phyloP scores from a whole-genome alignment of 2,888 invertebrate species.

The Panopea generosa region DNA sequence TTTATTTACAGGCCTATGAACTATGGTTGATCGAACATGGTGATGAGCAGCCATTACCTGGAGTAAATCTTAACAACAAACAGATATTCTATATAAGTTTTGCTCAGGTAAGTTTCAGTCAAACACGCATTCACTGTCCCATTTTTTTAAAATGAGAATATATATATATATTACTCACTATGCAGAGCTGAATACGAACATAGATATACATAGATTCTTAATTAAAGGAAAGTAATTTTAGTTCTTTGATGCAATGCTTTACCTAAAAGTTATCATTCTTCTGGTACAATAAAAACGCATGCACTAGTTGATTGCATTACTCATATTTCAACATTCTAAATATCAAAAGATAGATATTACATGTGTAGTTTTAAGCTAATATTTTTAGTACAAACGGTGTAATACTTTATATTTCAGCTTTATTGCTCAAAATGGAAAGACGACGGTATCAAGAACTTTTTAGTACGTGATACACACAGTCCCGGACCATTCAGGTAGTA shows the following conservation, averaged over 20 bases:
- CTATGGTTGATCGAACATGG: constrained; percentile 75
- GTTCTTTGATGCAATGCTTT: too few species aligned
- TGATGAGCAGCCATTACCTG: constrained; percentile 68
- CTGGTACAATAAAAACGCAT: too few species aligned
- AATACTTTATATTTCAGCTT: constrained; percentile 72
- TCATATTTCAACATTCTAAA: too few species aligned
- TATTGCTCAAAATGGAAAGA: constrained; percentile 80
- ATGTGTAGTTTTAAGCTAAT: too few species aligned
- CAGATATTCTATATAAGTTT: constrained; percentile 85
- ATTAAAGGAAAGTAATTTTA: too few species aligned
- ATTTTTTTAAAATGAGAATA: not conserved
- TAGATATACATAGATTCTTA: too few species aligned
- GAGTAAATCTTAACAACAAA: constrained; percentile 80
- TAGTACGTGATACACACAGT: constrained; percentile 75
- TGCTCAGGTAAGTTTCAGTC: constrained; percentile 77
- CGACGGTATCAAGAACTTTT: constrained; percentile 71
- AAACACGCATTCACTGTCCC: too few species aligned
- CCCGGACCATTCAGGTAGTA: constrained; percentile 77
- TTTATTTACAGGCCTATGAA: constrained; percentile 78
- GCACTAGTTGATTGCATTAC: too few species aligned
- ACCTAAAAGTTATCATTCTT: too few species aligned
- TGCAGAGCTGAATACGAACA: too few species aligned
- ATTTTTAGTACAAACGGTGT: too few species aligned
- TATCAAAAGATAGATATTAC: too few species aligned
- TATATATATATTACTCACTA: not conserved